A percentile compares a stretch with the other conserved stretches of the same genome.
Evolutionary conservation across 2,797 vertebrate genomes (phyloP).

Genomic region (Synanceia verrucosa): DNA sequence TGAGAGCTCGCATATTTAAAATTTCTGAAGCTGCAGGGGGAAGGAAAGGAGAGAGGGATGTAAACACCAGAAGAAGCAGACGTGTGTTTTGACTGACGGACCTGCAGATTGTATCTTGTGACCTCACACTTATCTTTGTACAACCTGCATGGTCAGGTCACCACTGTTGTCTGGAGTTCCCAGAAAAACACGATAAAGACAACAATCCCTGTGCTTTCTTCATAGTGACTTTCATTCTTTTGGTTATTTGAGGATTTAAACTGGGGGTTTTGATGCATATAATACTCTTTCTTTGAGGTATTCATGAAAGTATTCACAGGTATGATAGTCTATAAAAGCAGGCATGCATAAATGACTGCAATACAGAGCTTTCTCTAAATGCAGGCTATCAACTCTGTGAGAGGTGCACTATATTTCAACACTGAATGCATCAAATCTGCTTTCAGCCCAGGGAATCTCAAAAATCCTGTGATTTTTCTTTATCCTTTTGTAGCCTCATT

Average conservation of each 20-base stretch:
- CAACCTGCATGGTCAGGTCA: conserved; percentile 3
- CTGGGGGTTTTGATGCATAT: conserved; percentile 22
- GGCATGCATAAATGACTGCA: conserved; percentile 49
- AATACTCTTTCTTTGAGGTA: conserved; percentile 36
- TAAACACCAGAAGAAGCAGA: conserved; percentile 26
- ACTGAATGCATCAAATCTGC: conserved; percentile 32
- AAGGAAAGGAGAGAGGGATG: neutral
- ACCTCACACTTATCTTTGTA: conserved; percentile 62
- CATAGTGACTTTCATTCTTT: conserved; percentile 5
- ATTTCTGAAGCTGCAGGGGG: conserved; percentile 43
- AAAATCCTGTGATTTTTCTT: conserved; percentile 19
- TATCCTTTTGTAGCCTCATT: conserved; percentile 11
- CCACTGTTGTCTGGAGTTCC: conserved; percentile 9
- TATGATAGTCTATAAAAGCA: conserved; percentile 44
- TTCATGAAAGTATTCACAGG: conserved; percentile 39
- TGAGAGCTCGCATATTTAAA: conserved; percentile 55
- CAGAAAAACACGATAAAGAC: neutral
- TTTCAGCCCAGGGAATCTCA: conserved; percentile 31
- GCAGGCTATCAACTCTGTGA: conserved; percentile 40
- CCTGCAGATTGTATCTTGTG: conserved; percentile 55
- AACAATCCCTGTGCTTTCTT: neutral
- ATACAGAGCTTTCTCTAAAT: conserved; percentile 41
- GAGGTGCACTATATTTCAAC: conserved; percentile 50
- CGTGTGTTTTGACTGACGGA: conserved; percentile 53
- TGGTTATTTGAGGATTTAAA: conserved; percentile 21